These are phyloP conservation scores for Amiota communis DNA, from an alignment of 2,888 invertebrate species.

Conservation along the genomic window DNA sequence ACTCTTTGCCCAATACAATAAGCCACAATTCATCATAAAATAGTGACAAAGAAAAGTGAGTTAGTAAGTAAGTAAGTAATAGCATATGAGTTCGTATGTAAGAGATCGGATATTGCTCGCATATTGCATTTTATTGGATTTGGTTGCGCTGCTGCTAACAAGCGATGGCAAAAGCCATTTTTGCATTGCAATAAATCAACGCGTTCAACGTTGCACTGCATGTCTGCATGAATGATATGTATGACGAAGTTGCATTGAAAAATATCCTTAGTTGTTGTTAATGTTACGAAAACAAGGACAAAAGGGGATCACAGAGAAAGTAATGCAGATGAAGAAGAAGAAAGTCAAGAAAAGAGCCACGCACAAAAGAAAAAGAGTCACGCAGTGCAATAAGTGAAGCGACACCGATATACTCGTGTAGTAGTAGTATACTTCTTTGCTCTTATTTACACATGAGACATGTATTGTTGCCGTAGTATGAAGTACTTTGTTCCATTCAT, in stretches of 20 bases:
- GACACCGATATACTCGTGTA: slow-evolving; percentile 55
- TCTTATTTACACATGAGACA: slow-evolving; percentile 10
- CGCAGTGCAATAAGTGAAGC: slow-evolving; percentile 50
- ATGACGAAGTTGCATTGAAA: slow-evolving; percentile 1
- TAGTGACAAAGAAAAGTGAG: too few species aligned
- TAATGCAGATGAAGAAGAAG: too few species aligned
- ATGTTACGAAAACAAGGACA: background rate
- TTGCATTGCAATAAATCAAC: background rate
- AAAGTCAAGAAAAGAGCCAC: slow-evolving; percentile 49
- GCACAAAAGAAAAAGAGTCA: slow-evolving; percentile 53
- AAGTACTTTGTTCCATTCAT: background rate
- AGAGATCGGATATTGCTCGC: too few species aligned
- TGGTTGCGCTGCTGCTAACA: too few species aligned
- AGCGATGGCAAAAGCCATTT: too few species aligned
- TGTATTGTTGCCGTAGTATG: too few species aligned
- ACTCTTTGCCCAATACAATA: too few species aligned
- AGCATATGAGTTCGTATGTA: too few species aligned
- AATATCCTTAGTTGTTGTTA: background rate
- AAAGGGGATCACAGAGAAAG: too few species aligned
- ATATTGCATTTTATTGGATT: too few species aligned
- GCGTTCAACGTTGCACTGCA: slow-evolving; percentile 1
- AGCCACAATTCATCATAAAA: too few species aligned
- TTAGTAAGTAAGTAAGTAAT: too few species aligned
- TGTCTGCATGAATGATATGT: slow-evolving; percentile 19
- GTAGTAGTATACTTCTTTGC: background rate